Conservation (phyloP, 2,888 invertebrate species). For the Hypena proboscidalis region DNA sequence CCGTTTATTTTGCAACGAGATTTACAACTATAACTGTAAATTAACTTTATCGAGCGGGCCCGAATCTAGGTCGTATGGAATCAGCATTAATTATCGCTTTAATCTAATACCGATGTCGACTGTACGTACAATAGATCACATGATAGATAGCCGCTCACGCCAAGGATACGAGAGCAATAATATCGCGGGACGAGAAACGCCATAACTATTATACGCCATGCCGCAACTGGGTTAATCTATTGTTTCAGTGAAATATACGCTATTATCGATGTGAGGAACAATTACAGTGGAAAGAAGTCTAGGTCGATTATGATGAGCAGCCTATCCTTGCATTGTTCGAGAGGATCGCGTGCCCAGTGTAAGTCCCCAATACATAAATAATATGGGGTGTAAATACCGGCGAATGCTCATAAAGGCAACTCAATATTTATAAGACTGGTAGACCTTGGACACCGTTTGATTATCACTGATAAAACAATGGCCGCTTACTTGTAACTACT, state of each 20-base stretch:
- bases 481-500: slow-evolving; percentile 47
- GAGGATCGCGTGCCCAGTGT: slow-evolving; percentile 78
- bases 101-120: slow-evolving; percentile 82
- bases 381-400: slow-evolving; percentile 70
- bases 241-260: slow-evolving; percentile 73
- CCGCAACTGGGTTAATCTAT: slow-evolving; percentile 77
- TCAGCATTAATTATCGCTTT: slow-evolving; percentile 85
- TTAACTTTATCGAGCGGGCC: slow-evolving; percentile 82
- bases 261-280: slow-evolving; percentile 70
- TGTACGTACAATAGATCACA: slow-evolving; percentile 83
- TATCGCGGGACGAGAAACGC: slow-evolving; percentile 59
- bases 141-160: slow-evolving; percentile 79
- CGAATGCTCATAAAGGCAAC: slow-evolving; percentile 59
- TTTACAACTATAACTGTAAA: slow-evolving; percentile 85
- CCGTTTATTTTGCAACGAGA: slow-evolving; percentile 83
- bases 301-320: slow-evolving; percentile 68
- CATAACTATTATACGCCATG: slow-evolving; percentile 60
- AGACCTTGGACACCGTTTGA: slow-evolving; percentile 62
- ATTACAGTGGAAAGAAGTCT: slow-evolving; percentile 81
- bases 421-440: slow-evolving; percentile 66
- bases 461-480: slow-evolving; percentile 56
- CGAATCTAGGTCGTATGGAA: slow-evolving; percentile 85
- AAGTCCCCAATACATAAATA: slow-evolving; percentile 83
- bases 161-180: slow-evolving; percentile 79
- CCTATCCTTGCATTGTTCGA: slow-evolving; percentile 82